Conservation (phyloP, 2,113 vertebrate genomes). For the Lampris incognitus region DNA sequence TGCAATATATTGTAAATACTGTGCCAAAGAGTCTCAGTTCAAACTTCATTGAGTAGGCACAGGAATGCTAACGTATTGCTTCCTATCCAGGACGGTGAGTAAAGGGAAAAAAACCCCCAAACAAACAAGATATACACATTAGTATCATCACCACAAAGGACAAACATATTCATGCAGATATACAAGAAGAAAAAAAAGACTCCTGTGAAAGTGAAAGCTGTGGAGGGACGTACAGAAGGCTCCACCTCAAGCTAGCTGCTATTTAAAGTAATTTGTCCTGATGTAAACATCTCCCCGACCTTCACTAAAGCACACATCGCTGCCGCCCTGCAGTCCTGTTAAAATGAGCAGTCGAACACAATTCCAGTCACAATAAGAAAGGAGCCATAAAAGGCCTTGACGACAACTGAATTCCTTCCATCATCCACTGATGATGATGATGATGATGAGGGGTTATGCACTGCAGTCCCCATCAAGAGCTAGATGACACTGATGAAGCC, state of each 20-base stretch:
- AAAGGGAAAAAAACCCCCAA: no score
- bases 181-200: slow-evolving; percentile 46
- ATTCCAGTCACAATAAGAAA: neutral
- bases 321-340: slow-evolving; percentile 3
- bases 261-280: slow-evolving; percentile 49
- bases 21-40: slow-evolving; percentile 45
- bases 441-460: slow-evolving; percentile 25
- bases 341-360: neutral
- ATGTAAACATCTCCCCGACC: slow-evolving; percentile 26
- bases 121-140: neutral
- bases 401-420: neutral
- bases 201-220: slow-evolving; percentile 50
- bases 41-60: no score
- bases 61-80: no score
- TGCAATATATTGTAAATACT: neutral
- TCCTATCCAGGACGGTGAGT: no score
- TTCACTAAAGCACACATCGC: slow-evolving; percentile 11
- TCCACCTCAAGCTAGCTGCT: slow-evolving; percentile 45
- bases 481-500: slow-evolving; percentile 50
- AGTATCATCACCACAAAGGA: slow-evolving; percentile 50
- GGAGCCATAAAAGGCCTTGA: neutral
- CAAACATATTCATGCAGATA: slow-evolving; percentile 63
- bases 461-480: slow-evolving; percentile 39
- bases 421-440: slow-evolving; percentile 14
- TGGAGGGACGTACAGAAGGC: slow-evolving; percentile 33